A percentile compares a stretch with the other conserved stretches of the same genome.
Evolutionary conservation across 2,113 vertebrate species (phyloP).

Genomic region (Caranx melampygus): DNA sequence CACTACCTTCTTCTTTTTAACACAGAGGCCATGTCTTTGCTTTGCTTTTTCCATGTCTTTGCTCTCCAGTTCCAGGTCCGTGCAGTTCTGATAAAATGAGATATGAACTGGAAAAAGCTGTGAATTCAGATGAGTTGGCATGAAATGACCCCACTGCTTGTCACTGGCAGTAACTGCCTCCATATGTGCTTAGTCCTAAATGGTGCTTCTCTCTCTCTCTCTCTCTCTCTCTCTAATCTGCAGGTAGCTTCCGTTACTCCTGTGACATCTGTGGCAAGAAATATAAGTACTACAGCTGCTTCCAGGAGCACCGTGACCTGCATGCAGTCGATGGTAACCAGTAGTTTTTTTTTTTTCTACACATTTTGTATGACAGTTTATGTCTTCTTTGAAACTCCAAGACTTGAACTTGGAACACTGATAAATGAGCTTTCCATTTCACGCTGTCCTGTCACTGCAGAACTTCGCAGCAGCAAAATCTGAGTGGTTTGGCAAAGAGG

Average conservation of each 20-base stretch:
- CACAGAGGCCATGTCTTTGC: too few species aligned
- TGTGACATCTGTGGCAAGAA: slow-evolving; percentile 99
- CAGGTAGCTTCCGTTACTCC: slow-evolving; percentile 97
- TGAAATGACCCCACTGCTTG: not conserved
- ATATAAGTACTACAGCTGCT: slow-evolving; percentile 99
- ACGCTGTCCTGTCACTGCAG: not conserved
- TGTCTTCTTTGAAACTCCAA: slow-evolving; percentile 13
- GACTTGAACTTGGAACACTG: slow-evolving; percentile 5
- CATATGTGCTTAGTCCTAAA: slow-evolving; percentile 15
- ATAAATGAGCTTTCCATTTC: slow-evolving; percentile 11
- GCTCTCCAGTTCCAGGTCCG: too few species aligned
- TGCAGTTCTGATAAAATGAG: too few species aligned
- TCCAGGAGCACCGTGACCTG: slow-evolving; percentile 97
- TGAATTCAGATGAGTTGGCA: too few species aligned
- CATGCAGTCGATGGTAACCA: slow-evolving; percentile 95
- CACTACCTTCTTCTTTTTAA: too few species aligned
- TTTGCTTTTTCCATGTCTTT: too few species aligned
- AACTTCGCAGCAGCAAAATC: slow-evolving; percentile 10
- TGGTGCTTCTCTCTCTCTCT: slow-evolving; percentile 20
- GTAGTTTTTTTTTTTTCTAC: slow-evolving; percentile 1
- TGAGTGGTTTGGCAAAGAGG: slow-evolving; percentile 9
- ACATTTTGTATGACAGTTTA: slow-evolving; percentile 25
- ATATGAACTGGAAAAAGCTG: too few species aligned
- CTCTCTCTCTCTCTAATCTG: slow-evolving; percentile 57
- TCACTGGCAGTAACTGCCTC: not conserved